A percentile compares a stretch with the other conserved stretches of the same genome.
phyloP scores from a whole-genome alignment of 2,113 vertebrate genomes.

The Origma solitaria region DNA sequence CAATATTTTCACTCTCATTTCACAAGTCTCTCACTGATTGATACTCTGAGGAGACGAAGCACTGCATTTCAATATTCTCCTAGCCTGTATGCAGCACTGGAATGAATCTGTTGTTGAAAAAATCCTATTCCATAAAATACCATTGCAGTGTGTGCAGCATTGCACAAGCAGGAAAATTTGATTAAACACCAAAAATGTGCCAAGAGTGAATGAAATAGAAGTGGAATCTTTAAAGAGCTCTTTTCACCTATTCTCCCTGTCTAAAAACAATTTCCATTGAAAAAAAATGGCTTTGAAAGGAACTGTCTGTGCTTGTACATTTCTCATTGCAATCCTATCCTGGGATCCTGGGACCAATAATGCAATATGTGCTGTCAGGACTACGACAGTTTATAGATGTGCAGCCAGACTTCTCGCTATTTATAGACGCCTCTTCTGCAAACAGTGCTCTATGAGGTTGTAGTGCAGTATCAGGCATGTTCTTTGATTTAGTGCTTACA shows the following conservation, averaged over 20 bases:
- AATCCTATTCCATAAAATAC: background rate
- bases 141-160: background rate
- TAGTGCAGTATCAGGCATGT: background rate
- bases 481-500: background rate
- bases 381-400: constrained; percentile 16
- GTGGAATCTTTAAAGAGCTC: background rate
- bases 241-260: background rate
- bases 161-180: background rate
- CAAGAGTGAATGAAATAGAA: background rate
- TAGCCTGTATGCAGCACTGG: background rate
- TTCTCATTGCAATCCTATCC: background rate
- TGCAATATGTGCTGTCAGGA: background rate
- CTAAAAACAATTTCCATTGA: background rate
- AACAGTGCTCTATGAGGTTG: background rate
- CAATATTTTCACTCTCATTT: background rate
- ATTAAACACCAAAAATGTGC: background rate
- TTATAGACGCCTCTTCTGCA: constrained; percentile 58
- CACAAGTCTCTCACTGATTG: background rate
- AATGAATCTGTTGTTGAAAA: background rate
- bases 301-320: background rate
- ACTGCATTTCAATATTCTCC: background rate
- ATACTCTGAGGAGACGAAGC: background rate
- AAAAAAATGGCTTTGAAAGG: background rate
- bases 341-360: constrained; percentile 5
- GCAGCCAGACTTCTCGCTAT: constrained; percentile 55